Conservation (phyloP, 1,140 invertebrate genomes). For the Proctacanthus coquilletti region DNA sequence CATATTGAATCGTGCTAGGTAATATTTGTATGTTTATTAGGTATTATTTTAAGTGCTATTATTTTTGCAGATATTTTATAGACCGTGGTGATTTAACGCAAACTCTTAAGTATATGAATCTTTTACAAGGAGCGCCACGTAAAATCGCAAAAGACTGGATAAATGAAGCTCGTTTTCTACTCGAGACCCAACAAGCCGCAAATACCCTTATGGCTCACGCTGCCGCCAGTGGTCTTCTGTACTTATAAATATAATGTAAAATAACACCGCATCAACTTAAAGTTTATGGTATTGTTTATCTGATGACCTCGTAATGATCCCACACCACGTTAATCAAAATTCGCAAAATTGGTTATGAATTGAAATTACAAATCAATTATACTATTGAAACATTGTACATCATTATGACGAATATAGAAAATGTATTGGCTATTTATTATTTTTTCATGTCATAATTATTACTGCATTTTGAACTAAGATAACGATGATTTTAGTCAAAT, state of each 20-base stretch:
- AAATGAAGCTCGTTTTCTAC: constrained; percentile 59
- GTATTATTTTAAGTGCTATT: neutral
- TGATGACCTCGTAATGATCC: too few relatives aligned
- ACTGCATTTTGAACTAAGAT: too few relatives aligned
- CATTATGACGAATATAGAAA: too few relatives aligned
- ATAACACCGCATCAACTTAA: too few relatives aligned
- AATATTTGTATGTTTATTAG: constrained; percentile 14
- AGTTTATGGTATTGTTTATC: too few relatives aligned
- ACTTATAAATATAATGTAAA: constrained; percentile 41
- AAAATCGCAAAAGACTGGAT: constrained; percentile 77
- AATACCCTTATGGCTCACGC: constrained; percentile 75
- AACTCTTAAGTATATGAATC: constrained; percentile 78
- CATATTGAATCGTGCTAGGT: constrained; percentile 74
- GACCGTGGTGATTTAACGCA: constrained; percentile 70
- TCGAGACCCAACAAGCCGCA: constrained; percentile 85
- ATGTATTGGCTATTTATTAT: too few relatives aligned
- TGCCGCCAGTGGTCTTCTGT: constrained; percentile 49
- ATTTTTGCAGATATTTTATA: constrained; percentile 54
- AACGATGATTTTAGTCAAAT: too few relatives aligned
- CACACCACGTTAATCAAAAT: too few relatives aligned
- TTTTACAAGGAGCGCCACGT: constrained; percentile 69
- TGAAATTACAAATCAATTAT: too few relatives aligned
- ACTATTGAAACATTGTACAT: too few relatives aligned
- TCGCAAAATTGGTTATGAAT: too few relatives aligned
- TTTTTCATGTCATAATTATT: too few relatives aligned